A percentile compares a stretch with the other conserved stretches of the same genome.
Evolutionary conservation across 2,113 vertebrate species (phyloP).

Genomic region (Tautogolabrus adspersus): DNA sequence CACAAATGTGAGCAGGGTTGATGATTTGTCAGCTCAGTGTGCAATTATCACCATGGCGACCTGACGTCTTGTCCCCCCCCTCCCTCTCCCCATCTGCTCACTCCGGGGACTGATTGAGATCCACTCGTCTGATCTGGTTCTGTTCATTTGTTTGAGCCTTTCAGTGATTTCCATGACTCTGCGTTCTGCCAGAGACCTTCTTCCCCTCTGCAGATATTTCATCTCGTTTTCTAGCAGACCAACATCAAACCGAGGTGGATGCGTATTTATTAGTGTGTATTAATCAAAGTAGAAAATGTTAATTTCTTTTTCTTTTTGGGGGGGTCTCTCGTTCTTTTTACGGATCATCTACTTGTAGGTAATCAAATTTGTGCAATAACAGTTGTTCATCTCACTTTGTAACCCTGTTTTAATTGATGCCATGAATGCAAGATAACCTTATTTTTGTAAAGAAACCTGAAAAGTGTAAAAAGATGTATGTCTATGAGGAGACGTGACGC

Average conservation of each 20-base stretch:
- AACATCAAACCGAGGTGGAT: conserved; percentile 21
- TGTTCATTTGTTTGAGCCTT: conserved; percentile 48
- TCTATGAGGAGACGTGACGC: conserved; percentile 39
- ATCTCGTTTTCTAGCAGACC: conserved; percentile 51
- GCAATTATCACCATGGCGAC: conserved; percentile 63
- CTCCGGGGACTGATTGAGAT: conserved; percentile 34
- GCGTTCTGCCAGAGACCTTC: conserved; percentile 8
- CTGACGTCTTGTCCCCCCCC: background rate
- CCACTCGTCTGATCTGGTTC: conserved; percentile 42
- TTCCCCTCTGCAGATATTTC: conserved; percentile 7
- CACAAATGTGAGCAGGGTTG: conserved; percentile 18
- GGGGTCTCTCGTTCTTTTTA: conserved; percentile 25
- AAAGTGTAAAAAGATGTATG: conserved; percentile 71
- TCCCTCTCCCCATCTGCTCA: conserved; percentile 2
- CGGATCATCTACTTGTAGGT: conserved; percentile 64
- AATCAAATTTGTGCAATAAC: conserved; percentile 83
- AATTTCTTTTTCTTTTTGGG: conserved; percentile 12
- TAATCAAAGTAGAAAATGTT: conserved; percentile 60
- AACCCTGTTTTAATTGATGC: conserved; percentile 74
- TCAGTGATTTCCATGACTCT: conserved; percentile 37
- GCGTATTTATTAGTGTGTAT: conserved; percentile 76
- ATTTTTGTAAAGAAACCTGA: conserved; percentile 82
- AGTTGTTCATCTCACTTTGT: conserved; percentile 77
- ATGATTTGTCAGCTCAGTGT: conserved; percentile 33
- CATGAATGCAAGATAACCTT: conserved; percentile 77